Conservation (phyloP, 2,113 vertebrate species). For the Cyphomyrus plagiostoma region DNA sequence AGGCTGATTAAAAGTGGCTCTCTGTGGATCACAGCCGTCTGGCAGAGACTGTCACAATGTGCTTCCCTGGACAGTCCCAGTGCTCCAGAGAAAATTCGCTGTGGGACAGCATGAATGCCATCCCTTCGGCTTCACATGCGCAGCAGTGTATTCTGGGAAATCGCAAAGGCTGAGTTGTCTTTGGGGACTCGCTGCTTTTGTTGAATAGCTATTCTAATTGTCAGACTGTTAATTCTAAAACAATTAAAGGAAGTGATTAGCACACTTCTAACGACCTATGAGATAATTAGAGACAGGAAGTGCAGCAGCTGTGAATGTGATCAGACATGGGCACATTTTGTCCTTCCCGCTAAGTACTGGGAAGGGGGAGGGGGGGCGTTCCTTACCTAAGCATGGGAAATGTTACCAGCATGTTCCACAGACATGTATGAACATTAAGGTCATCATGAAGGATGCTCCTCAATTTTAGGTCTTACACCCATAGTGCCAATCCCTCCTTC, state of each 20-base stretch:
- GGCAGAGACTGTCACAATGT: background rate
- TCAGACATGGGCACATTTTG: background rate
- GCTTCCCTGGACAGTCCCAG: background rate
- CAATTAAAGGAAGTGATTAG: conserved; percentile 19
- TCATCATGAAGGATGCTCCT: background rate
- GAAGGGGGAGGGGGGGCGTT: background rate
- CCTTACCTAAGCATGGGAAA: background rate
- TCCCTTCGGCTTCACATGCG: background rate
- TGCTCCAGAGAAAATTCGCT: background rate
- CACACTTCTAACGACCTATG: conserved; percentile 15
- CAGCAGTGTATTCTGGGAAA: background rate
- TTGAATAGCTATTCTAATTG: background rate
- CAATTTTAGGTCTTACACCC: background rate
- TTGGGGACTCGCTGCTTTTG: background rate
- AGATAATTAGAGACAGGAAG: background rate
- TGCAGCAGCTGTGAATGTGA: background rate
- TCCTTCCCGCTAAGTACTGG: background rate
- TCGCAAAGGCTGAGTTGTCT: background rate
- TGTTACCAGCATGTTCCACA: background rate
- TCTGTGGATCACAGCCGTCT: background rate
- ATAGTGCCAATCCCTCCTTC: background rate
- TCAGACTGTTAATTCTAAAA: background rate
- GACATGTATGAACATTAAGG: background rate
- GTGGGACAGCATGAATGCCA: background rate
- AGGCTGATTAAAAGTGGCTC: background rate